Evolutionary conservation across 2,888 invertebrate species (phyloP), one percentile per base, ranked within the genome.

Genomic region (Tenthredo amoena): DNA sequence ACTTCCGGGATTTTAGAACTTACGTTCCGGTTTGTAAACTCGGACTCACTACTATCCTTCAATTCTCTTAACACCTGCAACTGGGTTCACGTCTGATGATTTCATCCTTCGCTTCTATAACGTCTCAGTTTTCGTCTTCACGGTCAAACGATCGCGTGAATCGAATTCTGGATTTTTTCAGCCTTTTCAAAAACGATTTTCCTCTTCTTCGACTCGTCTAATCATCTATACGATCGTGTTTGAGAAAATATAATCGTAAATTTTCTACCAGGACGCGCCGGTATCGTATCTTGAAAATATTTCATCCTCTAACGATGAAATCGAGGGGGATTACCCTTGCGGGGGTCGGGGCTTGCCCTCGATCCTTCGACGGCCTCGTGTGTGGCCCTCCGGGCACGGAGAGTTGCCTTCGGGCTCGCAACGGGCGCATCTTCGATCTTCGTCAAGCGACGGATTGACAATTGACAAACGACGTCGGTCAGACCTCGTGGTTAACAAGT

Each of bases 391-490:
- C 65, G 71, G 68, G 71, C 83, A 83, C 47, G 21, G 7, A 40
- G 50, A 81, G 81, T n/a, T 62, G 40, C 62, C 81, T 50, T 50
- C 21, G 40, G 62, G 37, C 68, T 26, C 68, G 68, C 65, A 83
- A 83, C 83, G 83, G 71, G 83, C 83, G 83, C 83, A 83, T 83
- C 83, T 83, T 83, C 83, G 83, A 83, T 83, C 83, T 83, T 83
- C 83, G 83, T 83, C 83, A 83, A 83, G n/a, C 68, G 83, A 83
- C 83, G 68, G 83, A 83, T 83, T 83, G 83, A 83, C 83, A 83
- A 83, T 83, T 83, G 83, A 83, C 83, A 83, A 83, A 83, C 83
- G 83, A 83, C 83, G 65, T 71, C 83, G 83, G 83, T 83, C 83
- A 83, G 71, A 83, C 71, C 83, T 83, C 68, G 81, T 62, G 68